Percentiles rank a stretch among this genome's conserved stretches.
phyloP scores from a whole-genome alignment of 2,113 vertebrate genomes.

The Enhydra lutris region DNA sequence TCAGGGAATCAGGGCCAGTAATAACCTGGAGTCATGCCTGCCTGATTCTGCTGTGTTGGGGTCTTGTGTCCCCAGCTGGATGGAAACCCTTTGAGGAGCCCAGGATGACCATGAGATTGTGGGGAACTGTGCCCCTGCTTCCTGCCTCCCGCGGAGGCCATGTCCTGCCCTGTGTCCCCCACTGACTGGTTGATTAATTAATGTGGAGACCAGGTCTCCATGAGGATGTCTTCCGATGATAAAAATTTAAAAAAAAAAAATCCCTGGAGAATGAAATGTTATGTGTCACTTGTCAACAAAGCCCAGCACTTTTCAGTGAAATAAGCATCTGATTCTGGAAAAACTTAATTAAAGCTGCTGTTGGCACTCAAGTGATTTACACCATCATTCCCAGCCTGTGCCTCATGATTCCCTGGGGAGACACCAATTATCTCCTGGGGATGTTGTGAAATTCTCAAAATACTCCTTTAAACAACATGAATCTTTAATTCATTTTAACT shows the following conservation, averaged over 20 bases:
- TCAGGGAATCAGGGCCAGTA: rapidly evolving
- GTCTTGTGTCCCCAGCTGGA: rapidly evolving
- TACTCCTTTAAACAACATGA: conserved; percentile 62
- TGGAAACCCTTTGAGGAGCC: not conserved
- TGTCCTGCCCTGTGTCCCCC: not conserved
- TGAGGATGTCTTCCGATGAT: not conserved
- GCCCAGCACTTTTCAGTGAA: conserved; percentile 52
- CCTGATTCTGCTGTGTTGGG: not conserved
- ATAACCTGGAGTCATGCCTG: not conserved
- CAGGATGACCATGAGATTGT: not conserved
- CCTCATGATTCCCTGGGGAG: conserved; percentile 54
- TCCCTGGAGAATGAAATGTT: conserved; percentile 54
- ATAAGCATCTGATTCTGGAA: conserved; percentile 71
- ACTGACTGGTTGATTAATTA: not conserved
- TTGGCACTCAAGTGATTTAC: conserved; percentile 61
- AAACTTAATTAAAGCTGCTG: conserved; percentile 73
- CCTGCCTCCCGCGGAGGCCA: not conserved
- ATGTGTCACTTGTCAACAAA: conserved; percentile 72
- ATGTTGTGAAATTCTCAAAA: conserved; percentile 68
- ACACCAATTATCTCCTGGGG: conserved; percentile 70
- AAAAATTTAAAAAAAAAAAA: not conserved
- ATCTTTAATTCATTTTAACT: conserved; percentile 67
- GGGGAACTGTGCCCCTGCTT: not conserved
- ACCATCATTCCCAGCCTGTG: conserved; percentile 15
- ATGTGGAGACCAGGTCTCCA: not conserved